Conservation (phyloP, 2,113 vertebrate genomes). For the Talpa occidentalis region DNA sequence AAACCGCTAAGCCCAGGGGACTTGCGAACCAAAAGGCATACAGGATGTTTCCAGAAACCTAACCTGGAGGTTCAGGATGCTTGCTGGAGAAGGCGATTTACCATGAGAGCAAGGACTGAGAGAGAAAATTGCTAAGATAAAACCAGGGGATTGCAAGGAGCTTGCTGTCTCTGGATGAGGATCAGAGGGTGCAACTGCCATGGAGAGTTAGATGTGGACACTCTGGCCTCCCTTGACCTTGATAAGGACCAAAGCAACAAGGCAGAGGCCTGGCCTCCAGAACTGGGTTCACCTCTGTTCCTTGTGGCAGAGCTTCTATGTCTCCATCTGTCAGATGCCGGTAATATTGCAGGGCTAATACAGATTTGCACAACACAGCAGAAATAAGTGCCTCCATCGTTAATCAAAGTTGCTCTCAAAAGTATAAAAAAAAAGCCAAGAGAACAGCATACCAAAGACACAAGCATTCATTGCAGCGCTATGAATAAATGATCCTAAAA, state of each 20-base stretch:
- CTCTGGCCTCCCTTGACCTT: background rate
- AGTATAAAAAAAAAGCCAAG: no score
- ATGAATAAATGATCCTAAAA: background rate
- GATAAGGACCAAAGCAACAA: background rate
- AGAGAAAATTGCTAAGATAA: background rate
- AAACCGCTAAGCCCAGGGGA: background rate
- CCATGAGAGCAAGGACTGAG: background rate
- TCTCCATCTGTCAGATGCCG: background rate
- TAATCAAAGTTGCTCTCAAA: background rate
- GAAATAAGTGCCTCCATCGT: background rate
- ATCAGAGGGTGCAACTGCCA: no score
- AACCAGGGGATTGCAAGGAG: no score
- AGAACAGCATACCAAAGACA: no score
- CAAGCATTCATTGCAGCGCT: background rate
- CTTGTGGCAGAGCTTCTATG: no score
- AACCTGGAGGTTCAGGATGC: background rate
- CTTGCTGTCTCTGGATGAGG: background rate
- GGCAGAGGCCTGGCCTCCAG: background rate
- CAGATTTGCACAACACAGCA: accelerated
- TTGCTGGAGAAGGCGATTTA: background rate
- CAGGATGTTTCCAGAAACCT: background rate
- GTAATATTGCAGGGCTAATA: background rate
- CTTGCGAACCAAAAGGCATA: accelerated
- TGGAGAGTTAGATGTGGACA: accelerated
- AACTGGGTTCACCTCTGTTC: background rate